Base-by-base conservation (phyloP, 2,888 invertebrate genomes). In the Andrena marginata region DNA sequence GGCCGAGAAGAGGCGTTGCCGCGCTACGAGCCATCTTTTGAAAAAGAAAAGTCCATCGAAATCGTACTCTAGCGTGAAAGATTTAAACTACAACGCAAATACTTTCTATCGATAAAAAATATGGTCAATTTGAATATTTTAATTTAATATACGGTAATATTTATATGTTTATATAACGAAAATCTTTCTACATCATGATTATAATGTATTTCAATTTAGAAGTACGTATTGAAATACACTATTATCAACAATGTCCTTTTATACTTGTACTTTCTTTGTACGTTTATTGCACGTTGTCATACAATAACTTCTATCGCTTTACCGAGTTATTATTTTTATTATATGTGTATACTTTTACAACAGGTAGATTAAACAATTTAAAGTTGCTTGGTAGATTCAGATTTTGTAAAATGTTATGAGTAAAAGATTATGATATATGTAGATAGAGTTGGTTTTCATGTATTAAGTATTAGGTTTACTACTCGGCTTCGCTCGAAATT, bases 11-110 rank as follows among this genome's bases (percentile, higher is more conserved):
- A 71, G 76, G 82, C 77, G 69, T 77, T 80, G 67, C 70, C 77
- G 81, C 82, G 82, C 70, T 79, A 85, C 63, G 60, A 80, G 76
- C 75, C 82, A 86, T 73, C 70, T 75, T 75, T 79, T 65, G 31
- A 78, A 75, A 82, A 82, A 82, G 72, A 62, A 82, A 71, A 71
- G 42, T 65, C 13, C 23, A 70, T 13, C 26, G 60, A 72, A 77
- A 73, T 77, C 69, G 65, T 77, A 73, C 77, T 82, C 77, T 77
- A 73, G 73, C 65, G 69, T 73, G 65, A 64, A 70, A 69, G 35
- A 70, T 60, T 62, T 77, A 70, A 83, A 82, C 73, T 83, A 77
- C 72, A 65, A 33, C 20, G 51, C 62, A 49, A 72, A 13, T 71
- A 5, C 63, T 74, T 72, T 73, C 63, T 13, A 48, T 23, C 42